phyloP scores from a whole-genome alignment of 2,113 vertebrate species.

The Callaeas wilsoni region DNA sequence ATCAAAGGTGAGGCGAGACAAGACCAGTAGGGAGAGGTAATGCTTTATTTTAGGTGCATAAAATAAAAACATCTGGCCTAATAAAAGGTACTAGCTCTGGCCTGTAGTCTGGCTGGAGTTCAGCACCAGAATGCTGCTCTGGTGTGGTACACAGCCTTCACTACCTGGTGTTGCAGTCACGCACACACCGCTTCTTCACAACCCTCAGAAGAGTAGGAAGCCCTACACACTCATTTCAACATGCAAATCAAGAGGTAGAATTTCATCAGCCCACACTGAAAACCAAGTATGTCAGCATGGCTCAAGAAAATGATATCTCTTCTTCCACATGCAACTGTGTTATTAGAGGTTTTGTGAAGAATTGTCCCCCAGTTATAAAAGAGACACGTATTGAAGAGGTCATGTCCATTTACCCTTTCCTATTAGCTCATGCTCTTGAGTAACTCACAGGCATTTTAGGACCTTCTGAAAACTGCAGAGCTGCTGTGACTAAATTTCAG shows the following conservation, averaged over 20 bases:
- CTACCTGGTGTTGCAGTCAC: background rate
- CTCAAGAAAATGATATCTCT: background rate
- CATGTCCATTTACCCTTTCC: background rate
- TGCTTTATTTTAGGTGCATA: background rate
- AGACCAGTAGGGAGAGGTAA: background rate
- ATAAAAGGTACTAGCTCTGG: background rate
- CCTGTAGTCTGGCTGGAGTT: background rate
- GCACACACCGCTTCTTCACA: background rate
- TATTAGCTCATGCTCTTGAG: background rate
- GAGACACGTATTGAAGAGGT: accelerated
- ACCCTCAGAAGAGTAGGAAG: background rate
- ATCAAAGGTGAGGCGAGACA: background rate
- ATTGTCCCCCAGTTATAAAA: background rate
- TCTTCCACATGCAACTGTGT: background rate
- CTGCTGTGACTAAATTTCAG: background rate
- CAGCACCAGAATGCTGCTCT: background rate
- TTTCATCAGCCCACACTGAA: background rate
- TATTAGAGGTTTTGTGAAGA: background rate
- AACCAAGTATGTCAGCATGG: background rate
- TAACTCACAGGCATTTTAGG: background rate
- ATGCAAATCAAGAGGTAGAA: background rate
- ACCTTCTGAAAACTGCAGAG: background rate
- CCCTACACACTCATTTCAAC: background rate
- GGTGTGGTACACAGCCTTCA: background rate
- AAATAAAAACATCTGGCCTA: background rate